Evolutionary conservation across 2,797 vertebrate genomes (phyloP).

Genomic region (Rhinogobio ventralis): DNA sequence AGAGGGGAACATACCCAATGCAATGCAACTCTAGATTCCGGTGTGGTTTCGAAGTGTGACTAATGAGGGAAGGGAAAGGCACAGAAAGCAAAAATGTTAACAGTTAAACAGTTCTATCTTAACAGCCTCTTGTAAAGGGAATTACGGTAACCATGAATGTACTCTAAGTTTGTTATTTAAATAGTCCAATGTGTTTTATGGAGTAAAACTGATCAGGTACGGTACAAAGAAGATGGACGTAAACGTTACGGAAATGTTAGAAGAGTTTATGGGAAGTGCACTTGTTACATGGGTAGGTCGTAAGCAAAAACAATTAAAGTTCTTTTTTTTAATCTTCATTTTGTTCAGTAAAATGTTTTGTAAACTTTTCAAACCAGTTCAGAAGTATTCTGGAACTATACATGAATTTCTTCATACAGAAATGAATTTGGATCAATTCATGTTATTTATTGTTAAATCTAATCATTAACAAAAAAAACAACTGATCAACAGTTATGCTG

Average conservation of each 20-base stretch:
- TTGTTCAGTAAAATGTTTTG: conserved; percentile 24
- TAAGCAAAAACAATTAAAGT: not conserved
- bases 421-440: not conserved
- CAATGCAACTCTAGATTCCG: conserved; percentile 74
- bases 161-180: not conserved
- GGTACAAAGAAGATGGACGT: conserved; percentile 74
- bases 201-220: conserved; percentile 36
- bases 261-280: conserved; percentile 82
- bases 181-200: conserved; percentile 26
- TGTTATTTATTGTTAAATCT: not conserved
- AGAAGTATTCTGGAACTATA: not conserved
- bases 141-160: conserved; percentile 15
- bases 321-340: conserved; percentile 58
- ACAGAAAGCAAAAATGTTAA: conserved; percentile 68
- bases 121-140: not conserved
- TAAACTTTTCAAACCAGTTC: not conserved
- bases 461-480: not conserved
- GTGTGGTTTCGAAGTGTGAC: conserved; percentile 79
- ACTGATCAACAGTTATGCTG: not conserved
- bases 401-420: no score
- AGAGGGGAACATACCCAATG: conserved; percentile 58
- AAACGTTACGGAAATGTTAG: conserved; percentile 78
- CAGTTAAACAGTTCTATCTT: conserved; percentile 44
- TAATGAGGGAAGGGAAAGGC: conserved; percentile 60
- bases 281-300: conserved; percentile 82